Base-by-base conservation (phyloP, 1,140 invertebrate genomes). In the Drosophila sulfurigaster region DNA sequence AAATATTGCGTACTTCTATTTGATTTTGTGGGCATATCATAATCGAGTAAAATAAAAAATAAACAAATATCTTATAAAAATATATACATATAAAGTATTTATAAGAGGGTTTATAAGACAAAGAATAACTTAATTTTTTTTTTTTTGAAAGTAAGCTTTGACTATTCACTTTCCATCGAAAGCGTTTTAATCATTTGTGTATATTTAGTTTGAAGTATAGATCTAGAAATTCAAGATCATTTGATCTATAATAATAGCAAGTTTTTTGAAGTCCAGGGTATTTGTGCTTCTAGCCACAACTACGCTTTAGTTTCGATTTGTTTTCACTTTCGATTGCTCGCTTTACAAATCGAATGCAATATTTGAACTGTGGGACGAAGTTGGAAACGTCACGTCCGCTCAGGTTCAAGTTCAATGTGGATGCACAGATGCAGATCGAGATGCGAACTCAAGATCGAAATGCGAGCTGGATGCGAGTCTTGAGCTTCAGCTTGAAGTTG, bases 371-470 rank as follows among this genome's bases (percentile, higher is more conserved):
- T 6, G 30, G 38, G 16, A 30, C 20, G 25, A 58, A 69, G 57
- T 51, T 57, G 65, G 30, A 16, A 15, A 35, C 57, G 69, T 80
- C 79, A 82, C 80, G 82, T 88, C 69, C 79, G 79, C 35, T 69
- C 76, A 87, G 83, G 85, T 87, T 87, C 83, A 87, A 87, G 82
- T 87, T 87, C 82, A 87, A 87, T 69, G 64, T 64, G 71, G 75
- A 80, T 77, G 60, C 41, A 25, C 20, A 46, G 67, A 57, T 56
- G 67, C 38, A 52, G 30, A 11, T 38, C n/a, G 20, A 43, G 49
- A 28, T 41, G 32, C 43, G 11, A 43, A 35, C 41, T 38, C n/a
- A 6, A 46, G 28, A 43, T 54, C 38, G 10, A 67, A 46, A 46
- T 25, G 69, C 20, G 20, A 25, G 20, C 20, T 25, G 20, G 20